phyloP scores from a whole-genome alignment of 2,113 vertebrate genomes.

The Ranitomeya imitator region DNA sequence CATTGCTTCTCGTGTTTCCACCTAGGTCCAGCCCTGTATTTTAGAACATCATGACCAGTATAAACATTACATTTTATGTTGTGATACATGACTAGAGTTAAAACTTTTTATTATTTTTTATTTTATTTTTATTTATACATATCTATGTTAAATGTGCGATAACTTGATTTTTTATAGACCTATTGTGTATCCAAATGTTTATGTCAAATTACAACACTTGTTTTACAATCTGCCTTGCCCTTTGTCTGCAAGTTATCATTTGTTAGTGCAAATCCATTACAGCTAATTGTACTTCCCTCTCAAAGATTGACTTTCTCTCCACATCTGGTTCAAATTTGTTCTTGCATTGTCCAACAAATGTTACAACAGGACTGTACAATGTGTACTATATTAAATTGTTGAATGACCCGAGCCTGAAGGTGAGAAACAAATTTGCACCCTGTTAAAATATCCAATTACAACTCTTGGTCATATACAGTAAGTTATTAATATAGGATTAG shows the following conservation, averaged over 20 bases:
- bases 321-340: conserved; percentile 76
- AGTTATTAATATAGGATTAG: conserved; percentile 62
- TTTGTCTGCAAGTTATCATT: conserved; percentile 6
- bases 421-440: conserved; percentile 67
- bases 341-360: conserved; percentile 77
- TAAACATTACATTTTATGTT: neutral
- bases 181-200: neutral
- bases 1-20: too few species aligned
- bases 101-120: neutral
- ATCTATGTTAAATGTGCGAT: neutral
- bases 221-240: neutral
- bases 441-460: conserved; percentile 70
- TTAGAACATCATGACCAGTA: neutral
- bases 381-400: conserved; percentile 68
- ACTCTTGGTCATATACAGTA: conserved; percentile 60
- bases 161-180: neutral
- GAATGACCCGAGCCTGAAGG: conserved; percentile 67
- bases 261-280: conserved; percentile 66
- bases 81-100: neutral
- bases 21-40: neutral
- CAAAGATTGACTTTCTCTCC: conserved; percentile 66
- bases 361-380: conserved; percentile 70
- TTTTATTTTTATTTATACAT: neutral
- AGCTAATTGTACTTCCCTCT: conserved; percentile 71
- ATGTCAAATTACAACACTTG: neutral